Conservation (phyloP, 2,797 vertebrate genomes). For the Morelia viridis region DNA sequence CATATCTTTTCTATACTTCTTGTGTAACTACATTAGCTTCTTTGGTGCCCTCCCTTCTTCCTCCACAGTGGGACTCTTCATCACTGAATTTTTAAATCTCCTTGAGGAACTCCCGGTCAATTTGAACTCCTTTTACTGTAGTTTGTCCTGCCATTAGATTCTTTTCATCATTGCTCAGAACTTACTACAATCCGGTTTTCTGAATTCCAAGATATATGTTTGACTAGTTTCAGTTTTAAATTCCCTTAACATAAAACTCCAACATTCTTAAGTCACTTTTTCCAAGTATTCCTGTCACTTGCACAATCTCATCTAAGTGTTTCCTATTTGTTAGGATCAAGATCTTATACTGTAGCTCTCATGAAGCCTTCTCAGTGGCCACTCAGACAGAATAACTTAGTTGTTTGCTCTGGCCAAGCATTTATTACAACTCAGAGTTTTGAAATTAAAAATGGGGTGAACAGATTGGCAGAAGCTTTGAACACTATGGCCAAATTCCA, state of each 20-base stretch:
- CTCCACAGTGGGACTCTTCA: neutral
- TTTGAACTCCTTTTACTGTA: neutral
- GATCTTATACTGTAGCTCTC: neutral
- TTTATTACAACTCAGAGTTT: neutral
- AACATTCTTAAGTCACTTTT: neutral
- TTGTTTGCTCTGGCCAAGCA: neutral
- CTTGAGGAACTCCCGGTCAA: neutral
- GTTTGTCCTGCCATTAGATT: neutral
- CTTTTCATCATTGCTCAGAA: neutral
- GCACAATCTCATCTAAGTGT: neutral
- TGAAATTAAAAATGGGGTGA: neutral
- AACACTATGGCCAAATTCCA: neutral
- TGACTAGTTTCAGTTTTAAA: neutral
- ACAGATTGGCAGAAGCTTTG: neutral
- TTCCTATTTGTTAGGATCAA: neutral
- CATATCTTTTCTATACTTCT: neutral
- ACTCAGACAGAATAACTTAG: neutral
- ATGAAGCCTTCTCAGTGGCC: neutral
- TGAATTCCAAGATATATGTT: neutral
- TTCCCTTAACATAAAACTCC: neutral
- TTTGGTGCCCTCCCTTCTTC: neutral
- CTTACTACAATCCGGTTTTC: neutral
- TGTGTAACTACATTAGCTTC: neutral
- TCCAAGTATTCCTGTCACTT: neutral
- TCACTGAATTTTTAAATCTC: neutral